Base-by-base conservation (phyloP, 2,888 invertebrate genomes). In the Mallateleia sp. region DNA sequence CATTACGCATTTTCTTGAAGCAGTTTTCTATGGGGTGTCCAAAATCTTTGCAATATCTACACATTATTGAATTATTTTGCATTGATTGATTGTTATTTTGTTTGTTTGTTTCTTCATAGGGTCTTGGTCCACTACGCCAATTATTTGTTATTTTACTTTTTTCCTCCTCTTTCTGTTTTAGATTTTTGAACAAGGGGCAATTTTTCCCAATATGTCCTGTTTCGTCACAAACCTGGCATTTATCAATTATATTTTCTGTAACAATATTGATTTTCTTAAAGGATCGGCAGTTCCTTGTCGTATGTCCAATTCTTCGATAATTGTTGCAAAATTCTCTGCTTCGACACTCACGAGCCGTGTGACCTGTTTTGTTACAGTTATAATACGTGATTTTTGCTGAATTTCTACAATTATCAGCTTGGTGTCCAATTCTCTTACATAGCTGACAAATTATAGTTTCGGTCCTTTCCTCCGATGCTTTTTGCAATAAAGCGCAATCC, bases 401-500 rank as follows among this genome's bases (percentile, higher is more conserved):
- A 8, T 8, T 15, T 24, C 52, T 38, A 15, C 64, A 71, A 24
- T 71, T 50, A 0, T 7, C 8, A 6, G 72, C 28, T 9, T 28
- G n/a, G 28, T 72, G 80, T 6, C 80, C 80, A 5, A 2, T 0
- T 34, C 45, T 45, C 0, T 47, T 1, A 42, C 72, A 80, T 1
- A 62, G 6, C 22, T 80, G 79, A 38, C 79, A 79, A 45, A 24
- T n/a, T n/a, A n/a, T 45, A 1, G 1, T 5, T 9, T 42, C 18
- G 11, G 6, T 11, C 3, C 9, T 56, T n/a, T 2, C 1, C 2
- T 25, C n/a, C 2, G 22, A n/a, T 11, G 2, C 1, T 18, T 62
- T 50, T 15, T 4, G 24, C 18, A 77, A 18, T 32, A 38, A 18
- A 2, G 66, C 15, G 38, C 77, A 78, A 14, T 58, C 11, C 45